Evolutionary conservation across 2,113 vertebrate genomes (phyloP), one percentile per base, ranked within the genome.

Genomic region (Aegypius monachus): DNA sequence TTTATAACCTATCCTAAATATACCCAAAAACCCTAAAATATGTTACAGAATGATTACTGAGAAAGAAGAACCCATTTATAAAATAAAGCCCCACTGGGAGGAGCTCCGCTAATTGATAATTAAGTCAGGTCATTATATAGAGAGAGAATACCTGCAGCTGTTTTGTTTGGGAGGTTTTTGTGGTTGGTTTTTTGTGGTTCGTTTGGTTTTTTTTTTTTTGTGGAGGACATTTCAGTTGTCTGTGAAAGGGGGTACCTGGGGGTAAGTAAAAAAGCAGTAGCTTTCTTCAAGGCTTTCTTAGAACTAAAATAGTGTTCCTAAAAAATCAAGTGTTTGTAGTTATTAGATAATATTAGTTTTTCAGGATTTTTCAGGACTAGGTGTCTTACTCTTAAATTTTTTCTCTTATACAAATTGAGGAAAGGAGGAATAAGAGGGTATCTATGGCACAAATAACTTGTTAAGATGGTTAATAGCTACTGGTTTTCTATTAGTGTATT

Each of bases 281-380:
- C 0, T 80, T 63, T 83, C 7, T 50, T 94, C 11, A 43, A 56
- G 20, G 3, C 0, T 71, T 82, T 34, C 10, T 3, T 36, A 23
- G 5, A 65, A 21, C 2, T 61, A 10, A 56, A 47, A 27, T 5
- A 2, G 0, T 2, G 0, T 19, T 72, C 2, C 1, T 31, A 20
- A 55, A 31, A 63, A 42, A 5, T 9, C 1, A 11, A 6, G 0
- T 26, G 0, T 11, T 26, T 55, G 6, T 48, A 34, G 16, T 31
- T 5, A 3, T 16, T 62, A 4, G 2, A 1, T 10, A 31, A 5
- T 16, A 0, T 20, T 84, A 36, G 3, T 1, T 20, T 73, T 55
- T 58, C 4, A 45, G 6, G 2, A 6, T 43, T 78, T 79, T 81
- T 38, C 8, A 25, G 6, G 43, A 5, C 0, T 13, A 12, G 9